A percentile compares a stretch with the other conserved stretches of the same genome.
Conservation (phyloP, 2,113 vertebrate species). For the Dolichallabes microphthalmus region DNA sequence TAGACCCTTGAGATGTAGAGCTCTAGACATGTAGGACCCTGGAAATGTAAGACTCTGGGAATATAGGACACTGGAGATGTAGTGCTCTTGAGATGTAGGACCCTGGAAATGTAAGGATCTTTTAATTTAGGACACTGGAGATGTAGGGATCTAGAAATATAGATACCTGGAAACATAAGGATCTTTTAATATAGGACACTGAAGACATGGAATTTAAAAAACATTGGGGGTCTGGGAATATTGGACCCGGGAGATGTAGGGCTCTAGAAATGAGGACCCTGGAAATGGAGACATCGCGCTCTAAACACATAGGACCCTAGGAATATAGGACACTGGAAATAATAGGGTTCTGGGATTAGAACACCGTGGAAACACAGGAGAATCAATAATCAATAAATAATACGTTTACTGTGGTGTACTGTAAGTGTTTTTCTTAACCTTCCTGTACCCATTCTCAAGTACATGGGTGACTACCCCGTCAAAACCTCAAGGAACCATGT, state of each 20-base stretch:
- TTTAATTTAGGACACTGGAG: no score
- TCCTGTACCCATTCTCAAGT: slow-evolving; percentile 85
- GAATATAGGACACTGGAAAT: neutral
- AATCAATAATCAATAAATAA: neutral
- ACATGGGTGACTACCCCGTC: slow-evolving; percentile 93
- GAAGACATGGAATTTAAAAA: no score
- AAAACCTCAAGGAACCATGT: slow-evolving; percentile 72
- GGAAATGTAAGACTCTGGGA: neutral
- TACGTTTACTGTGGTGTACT: neutral
- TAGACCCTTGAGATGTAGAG: neutral
- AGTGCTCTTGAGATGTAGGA: neutral
- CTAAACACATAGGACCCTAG: no score
- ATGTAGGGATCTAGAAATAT: neutral
- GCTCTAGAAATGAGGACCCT: neutral
- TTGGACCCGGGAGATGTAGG: neutral
- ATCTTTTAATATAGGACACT: neutral
- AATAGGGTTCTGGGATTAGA: neutral
- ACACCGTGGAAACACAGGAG: neutral
- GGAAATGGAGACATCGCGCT: neutral
- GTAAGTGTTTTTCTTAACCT: slow-evolving; percentile 68
- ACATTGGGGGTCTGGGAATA: neutral
- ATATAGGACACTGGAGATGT: neutral
- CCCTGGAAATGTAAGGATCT: neutral
- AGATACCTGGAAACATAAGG: neutral
- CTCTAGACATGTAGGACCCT: neutral